Base-by-base conservation (phyloP, 2,888 invertebrate genomes). In the Flabesymbios commensalis region DNA sequence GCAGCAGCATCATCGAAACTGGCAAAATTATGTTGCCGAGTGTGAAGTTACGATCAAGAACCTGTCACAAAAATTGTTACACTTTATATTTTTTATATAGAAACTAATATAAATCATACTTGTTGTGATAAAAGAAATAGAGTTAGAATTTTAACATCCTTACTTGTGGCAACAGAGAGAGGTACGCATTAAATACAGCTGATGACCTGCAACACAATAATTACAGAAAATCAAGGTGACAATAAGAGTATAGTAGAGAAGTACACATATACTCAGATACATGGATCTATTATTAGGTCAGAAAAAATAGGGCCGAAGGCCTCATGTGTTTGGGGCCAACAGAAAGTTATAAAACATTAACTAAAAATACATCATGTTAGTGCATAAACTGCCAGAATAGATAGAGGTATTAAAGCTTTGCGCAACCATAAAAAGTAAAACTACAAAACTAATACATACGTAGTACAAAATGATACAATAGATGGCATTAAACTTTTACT, bases 121-220 rank as follows among this genome's bases (percentile, higher is more conserved):
- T n/a, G n/a, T n/a, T n/a, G n/a, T n/a, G n/a, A n/a, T n/a, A n/a
- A n/a, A n/a, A n/a, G n/a, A n/a, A n/a, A n/a, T n/a, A n/a, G n/a
- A n/a, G n/a, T n/a, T n/a, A n/a, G n/a, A n/a, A n/a, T n/a, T n/a
- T n/a, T n/a, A n/a, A n/a, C n/a, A n/a, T n/a, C n/a, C 76, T 77
- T 73, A 84, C 83, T 75, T 75, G 94, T 0, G 97, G 94, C 65
- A 98, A 84, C 78, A 94, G 95, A 32, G 93, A 90, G 79, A 99
- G 86, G 80, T 97, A 98, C 1, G 94, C 94, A 84, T 95, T 96
- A 84, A 97, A 97, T 1, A 95, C 93, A 0, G 97, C 91, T 0
- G 96, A 95, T 61, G 89, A 87, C 74, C 97, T 92, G 83, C 2
- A 41, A 60, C 24, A 28, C 17, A 45, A 45, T 7, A 45, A 14